Conservation (phyloP, 2,888 invertebrate species). For the Drosophila helvetica region DNA sequence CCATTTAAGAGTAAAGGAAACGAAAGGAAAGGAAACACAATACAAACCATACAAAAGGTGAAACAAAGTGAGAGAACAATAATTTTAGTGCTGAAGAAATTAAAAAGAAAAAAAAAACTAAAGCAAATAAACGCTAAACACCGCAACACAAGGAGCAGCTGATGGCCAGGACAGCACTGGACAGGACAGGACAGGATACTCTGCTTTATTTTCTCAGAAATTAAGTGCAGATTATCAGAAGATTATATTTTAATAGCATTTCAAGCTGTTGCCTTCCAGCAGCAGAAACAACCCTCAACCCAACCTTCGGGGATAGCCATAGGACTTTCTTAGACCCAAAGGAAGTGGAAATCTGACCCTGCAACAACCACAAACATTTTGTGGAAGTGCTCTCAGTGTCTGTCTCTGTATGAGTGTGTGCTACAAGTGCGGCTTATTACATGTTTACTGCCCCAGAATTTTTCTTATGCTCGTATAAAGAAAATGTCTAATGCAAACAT, state of each 20-base stretch:
- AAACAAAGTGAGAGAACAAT: conserved; percentile 55
- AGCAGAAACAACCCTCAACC: conserved; percentile 28
- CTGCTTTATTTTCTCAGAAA: conserved; percentile 50
- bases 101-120: conserved; percentile 34
- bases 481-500: conserved; percentile 52
- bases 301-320: conserved; percentile 14
- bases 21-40: conserved; percentile 22
- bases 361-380: conserved; percentile 12
- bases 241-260: conserved; percentile 81
- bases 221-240: conserved; percentile 80
- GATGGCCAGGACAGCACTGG: conserved; percentile 47
- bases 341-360: conserved; percentile 30
- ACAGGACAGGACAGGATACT: conserved; percentile 32
- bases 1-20: conserved; percentile 11
- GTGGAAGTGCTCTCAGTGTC: conserved; percentile 7
- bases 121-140: too few species aligned
- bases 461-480: conserved; percentile 12
- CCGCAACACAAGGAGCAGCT: conserved; percentile 49
- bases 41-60: conserved; percentile 35
- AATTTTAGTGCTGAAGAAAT: conserved; percentile 46
- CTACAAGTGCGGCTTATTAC: conserved; percentile 65
- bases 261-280: conserved; percentile 77
- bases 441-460: conserved; percentile 55
- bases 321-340: conserved; percentile 2
- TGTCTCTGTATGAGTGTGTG: conserved; percentile 29